These are phyloP conservation scores for Chromoteleia sp. DNA, from an alignment of 2,888 invertebrate species.

Conservation along the genomic window DNA sequence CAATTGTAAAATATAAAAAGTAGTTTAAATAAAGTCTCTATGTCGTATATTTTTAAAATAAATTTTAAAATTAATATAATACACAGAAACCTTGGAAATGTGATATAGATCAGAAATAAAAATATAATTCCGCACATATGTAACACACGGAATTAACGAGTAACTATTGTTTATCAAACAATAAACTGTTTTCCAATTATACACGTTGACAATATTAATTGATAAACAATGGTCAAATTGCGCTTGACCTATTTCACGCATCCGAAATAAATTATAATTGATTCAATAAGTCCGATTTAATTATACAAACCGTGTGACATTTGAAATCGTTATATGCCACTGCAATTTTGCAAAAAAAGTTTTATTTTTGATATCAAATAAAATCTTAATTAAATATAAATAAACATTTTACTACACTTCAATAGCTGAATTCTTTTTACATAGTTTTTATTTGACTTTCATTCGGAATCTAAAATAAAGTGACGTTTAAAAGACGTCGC, in stretches of 20 bases:
- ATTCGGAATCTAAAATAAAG: not conserved
- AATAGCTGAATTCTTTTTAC: too few relatives aligned
- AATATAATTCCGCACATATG: too few relatives aligned
- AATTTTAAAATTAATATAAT: too few relatives aligned
- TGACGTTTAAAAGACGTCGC: not conserved
- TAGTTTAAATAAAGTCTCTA: too few relatives aligned
- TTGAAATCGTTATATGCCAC: not conserved
- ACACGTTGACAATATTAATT: not conserved
- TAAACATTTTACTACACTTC: too few relatives aligned
- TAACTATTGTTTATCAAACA: not conserved
- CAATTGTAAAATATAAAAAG: too few relatives aligned
- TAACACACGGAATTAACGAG: too few relatives aligned
- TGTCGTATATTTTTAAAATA: too few relatives aligned
- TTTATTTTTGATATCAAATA: not conserved
- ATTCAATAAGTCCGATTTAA: conserved; percentile 1
- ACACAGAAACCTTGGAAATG: too few relatives aligned
- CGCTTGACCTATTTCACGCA: not conserved
- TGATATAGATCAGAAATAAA: too few relatives aligned
- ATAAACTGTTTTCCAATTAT: not conserved
- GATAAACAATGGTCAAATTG: not conserved
- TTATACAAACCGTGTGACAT: not conserved
- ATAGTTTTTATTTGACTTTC: too few relatives aligned
- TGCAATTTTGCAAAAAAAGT: not conserved
- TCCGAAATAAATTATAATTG: not conserved
- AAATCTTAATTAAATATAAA: too few relatives aligned